Evolutionary conservation across 2,113 vertebrate species (phyloP).

Genomic region (Callithrix jacchus): DNA sequence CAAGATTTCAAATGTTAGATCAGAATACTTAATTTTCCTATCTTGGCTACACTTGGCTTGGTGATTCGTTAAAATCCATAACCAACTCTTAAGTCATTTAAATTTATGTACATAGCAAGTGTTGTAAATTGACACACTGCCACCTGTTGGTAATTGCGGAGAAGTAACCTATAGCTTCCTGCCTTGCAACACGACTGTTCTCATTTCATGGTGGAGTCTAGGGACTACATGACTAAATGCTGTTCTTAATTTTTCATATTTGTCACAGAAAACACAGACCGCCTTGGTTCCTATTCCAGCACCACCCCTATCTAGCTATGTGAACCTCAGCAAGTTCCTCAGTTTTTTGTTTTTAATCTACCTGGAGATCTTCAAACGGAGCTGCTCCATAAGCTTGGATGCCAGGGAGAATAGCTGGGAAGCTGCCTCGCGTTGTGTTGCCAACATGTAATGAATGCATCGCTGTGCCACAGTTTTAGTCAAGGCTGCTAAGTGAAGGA

Average conservation of each 20-base stretch:
- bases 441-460: no score
- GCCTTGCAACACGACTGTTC: background rate
- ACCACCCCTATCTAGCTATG: background rate
- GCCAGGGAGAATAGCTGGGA: no score
- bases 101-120: background rate
- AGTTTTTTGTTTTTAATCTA: background rate
- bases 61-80: background rate
- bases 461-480: no score
- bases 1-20: background rate
- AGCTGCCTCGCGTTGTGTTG: no score
- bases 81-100: background rate
- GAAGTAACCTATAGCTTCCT: background rate
- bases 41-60: background rate
- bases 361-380: no score
- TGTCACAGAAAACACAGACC: background rate
- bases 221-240: background rate
- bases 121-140: background rate
- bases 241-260: background rate
- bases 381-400: no score
- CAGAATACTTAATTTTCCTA: background rate
- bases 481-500: no score
- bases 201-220: background rate
- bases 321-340: background rate
- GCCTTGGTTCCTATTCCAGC: background rate
- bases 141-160: background rate